phyloP scores from a whole-genome alignment of 2,888 invertebrate genomes.

The Calliscelio sp. region DNA sequence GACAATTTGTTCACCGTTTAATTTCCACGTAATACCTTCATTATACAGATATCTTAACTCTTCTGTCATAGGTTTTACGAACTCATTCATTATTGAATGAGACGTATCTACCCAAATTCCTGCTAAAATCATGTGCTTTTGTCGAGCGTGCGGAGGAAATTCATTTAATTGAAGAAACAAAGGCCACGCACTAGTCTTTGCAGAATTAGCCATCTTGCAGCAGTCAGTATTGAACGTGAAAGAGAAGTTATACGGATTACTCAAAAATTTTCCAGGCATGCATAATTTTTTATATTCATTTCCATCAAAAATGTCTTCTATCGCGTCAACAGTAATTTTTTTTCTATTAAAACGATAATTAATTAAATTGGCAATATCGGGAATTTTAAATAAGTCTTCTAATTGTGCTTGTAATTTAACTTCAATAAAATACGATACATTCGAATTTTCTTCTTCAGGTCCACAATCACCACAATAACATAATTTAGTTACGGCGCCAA shows the following conservation, averaged over 20 bases:
- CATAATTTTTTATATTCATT: background rate
- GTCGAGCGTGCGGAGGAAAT: background rate
- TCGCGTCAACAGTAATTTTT: background rate
- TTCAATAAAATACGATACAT: background rate
- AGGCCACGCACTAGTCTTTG: constrained; percentile 1
- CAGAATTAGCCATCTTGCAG: background rate
- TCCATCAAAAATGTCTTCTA: background rate
- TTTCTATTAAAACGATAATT: too few species aligned
- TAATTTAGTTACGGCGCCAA: background rate
- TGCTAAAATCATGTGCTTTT: constrained; percentile 29
- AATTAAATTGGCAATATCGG: too few species aligned
- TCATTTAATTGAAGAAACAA: constrained; percentile 12
- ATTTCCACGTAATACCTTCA: background rate
- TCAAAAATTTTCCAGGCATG: background rate
- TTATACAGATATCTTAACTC: constrained; percentile 5
- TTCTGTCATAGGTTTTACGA: background rate
- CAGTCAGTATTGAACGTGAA: constrained; percentile 16
- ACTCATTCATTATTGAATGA: constrained; percentile 28
- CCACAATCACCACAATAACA: background rate
- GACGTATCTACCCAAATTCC: constrained; percentile 17
- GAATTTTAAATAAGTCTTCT: too few species aligned
- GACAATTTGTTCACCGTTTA: constrained; percentile 3
- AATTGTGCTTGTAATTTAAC: background rate
- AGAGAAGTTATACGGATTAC: background rate
- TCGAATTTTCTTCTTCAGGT: background rate